Conservation (phyloP, 2,113 vertebrate genomes). For the Anguilla rostrata region DNA sequence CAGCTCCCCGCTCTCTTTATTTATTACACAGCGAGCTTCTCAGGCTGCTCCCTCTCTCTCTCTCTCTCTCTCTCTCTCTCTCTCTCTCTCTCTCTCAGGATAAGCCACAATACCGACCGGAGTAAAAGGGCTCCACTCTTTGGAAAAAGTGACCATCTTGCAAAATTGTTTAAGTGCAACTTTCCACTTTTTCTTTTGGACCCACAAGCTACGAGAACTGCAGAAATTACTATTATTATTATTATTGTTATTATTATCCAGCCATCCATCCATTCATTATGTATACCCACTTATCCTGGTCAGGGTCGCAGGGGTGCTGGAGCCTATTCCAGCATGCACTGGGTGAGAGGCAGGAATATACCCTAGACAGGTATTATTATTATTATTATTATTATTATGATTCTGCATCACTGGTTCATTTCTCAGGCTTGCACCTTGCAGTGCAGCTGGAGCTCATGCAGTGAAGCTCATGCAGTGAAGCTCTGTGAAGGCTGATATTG, state of each 20-base stretch:
- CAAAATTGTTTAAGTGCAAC: background rate
- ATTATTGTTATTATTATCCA: too few species aligned
- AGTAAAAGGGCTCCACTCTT: background rate
- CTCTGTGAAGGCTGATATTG: constrained; percentile 36
- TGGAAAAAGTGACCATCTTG: background rate
- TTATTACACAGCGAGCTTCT: background rate
- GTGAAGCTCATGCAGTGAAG: background rate
- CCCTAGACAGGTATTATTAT: background rate
- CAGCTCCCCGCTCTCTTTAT: background rate
- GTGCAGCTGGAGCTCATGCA: constrained; percentile 16
- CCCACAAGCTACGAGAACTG: background rate
- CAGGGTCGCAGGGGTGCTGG: too few species aligned
- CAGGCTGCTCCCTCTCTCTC: too few species aligned
- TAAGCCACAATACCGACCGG: background rate
- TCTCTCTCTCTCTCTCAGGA: too few species aligned
- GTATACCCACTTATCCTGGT: too few species aligned
- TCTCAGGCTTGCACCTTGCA: constrained; percentile 1
- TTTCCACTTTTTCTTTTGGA: background rate
- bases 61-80: too few species aligned
- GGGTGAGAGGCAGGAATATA: too few species aligned
- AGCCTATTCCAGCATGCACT: too few species aligned
- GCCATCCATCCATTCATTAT: too few species aligned
- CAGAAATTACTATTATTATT: background rate
- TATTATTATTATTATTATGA: background rate
- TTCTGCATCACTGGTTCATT: constrained; percentile 20